Base-by-base conservation (phyloP, 2,888 invertebrate genomes). In the Thymelicus acteon region DNA sequence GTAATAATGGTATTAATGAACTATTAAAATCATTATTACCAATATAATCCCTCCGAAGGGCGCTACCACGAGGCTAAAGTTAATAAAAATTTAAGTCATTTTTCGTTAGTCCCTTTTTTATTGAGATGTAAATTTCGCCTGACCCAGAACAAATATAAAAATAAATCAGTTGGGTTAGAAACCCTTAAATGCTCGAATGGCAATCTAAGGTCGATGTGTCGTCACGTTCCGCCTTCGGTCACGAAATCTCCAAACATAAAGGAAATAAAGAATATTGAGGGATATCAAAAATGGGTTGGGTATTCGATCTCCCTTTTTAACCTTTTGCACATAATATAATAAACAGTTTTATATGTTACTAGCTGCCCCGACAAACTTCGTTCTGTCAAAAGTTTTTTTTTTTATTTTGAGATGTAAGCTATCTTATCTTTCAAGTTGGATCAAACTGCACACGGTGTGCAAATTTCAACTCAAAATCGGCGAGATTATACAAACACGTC, bases 181-280 rank as follows among this genome's bases (percentile, higher is more conserved):
- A 54, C 12, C 24, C 24, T 24, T 54, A 54, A 49, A 54, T 24
- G 54, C 24, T 19, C 24, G 24, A 12, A 19, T 54, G 54, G n/a
- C 39, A 31, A 31, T 39, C 13, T 2, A n/a, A 39, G n/a, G 13
- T 0, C 58, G 2, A 58, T 58, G 8, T 39, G 58, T n/a, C 39
- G 58, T 58, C 58, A 58, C 58, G 58, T 37, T 39, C 58, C 2
- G 10, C 6, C 2, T 24, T 24, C 24, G 58, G 58, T 37, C 58
- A 37, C 39, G n/a, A 24, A 58, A 39, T 58, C 7, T n/a, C 58
- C 58, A 37, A 58, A 31, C n/a, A 58, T 58, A 39, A 58, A 39
- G 39, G 37, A 13, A 39, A 58, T 39, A 58, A 58, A 37, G 37
- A 58, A 58, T 58, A 39, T 39, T 58, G 58, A 58, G 37, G 37